Evolutionary conservation across 2,888 invertebrate species (phyloP).

Genomic region (Macrosoma leucophasiata): DNA sequence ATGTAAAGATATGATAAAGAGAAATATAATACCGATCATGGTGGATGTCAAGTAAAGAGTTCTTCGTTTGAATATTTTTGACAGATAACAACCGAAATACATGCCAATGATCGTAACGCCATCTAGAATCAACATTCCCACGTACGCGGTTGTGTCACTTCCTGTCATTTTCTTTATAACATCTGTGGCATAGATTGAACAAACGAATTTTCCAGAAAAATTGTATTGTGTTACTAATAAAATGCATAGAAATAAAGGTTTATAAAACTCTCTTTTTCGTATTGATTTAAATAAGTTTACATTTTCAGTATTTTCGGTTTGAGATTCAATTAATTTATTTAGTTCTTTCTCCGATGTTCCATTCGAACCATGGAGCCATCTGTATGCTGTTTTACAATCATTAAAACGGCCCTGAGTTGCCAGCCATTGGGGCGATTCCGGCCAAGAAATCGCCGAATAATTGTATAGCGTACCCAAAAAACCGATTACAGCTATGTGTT

Average conservation of each 20-base stretch:
- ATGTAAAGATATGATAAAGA: constrained; percentile 41
- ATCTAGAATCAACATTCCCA: constrained; percentile 45
- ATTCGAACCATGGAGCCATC: constrained; percentile 36
- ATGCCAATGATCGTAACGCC: constrained; percentile 37
- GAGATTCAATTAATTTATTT: constrained; percentile 27
- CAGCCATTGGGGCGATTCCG: constrained; percentile 42
- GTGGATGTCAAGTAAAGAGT: constrained; percentile 36
- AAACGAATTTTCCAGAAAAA: constrained; percentile 40
- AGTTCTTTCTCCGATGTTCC: constrained; percentile 34
- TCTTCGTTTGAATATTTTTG: constrained; percentile 23
- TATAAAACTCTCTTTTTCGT: constrained; percentile 30
- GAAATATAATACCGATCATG: constrained; percentile 34
- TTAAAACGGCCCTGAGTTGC: constrained; percentile 39
- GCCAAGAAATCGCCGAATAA: constrained; percentile 31
- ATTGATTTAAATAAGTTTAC: not conserved
- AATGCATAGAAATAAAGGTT: constrained; percentile 33
- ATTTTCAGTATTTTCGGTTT: not conserved
- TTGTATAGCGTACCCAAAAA: constrained; percentile 29
- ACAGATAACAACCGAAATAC: constrained; percentile 26
- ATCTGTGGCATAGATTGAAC: constrained; percentile 42
- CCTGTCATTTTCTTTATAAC: constrained; percentile 39
- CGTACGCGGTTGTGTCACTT: constrained; percentile 38
- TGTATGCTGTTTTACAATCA: constrained; percentile 36
- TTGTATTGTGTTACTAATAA: constrained; percentile 36
- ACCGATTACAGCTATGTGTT: constrained; percentile 26